Conservation (phyloP, 2,888 invertebrate species). For the Eristalinus sepulchralis region DNA sequence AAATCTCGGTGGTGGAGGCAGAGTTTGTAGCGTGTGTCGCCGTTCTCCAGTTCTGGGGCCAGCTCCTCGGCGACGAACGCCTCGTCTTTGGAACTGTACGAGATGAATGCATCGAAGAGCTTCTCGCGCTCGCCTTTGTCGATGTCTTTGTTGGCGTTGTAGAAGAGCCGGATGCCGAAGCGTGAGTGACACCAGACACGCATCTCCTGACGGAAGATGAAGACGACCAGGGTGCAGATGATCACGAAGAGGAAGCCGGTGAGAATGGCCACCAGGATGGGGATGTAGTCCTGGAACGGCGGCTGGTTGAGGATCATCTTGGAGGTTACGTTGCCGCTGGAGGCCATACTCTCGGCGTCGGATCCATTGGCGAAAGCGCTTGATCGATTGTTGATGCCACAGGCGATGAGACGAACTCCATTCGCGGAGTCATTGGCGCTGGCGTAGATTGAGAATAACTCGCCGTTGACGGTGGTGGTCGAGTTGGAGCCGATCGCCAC, state of each 20-base stretch:
- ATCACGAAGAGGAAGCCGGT: conserved; percentile 89
- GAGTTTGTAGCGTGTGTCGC: conserved; percentile 90
- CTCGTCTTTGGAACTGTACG: conserved; percentile 96
- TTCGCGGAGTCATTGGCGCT: conserved; percentile 71
- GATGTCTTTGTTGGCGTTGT: conserved; percentile 86
- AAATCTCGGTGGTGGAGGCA: conserved; percentile 96
- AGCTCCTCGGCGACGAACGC: conserved; percentile 93
- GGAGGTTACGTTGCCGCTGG: conserved; percentile 85
- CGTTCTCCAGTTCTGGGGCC: conserved; percentile 92
- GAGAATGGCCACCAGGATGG: conserved; percentile 88
- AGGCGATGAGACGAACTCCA: conserved; percentile 73
- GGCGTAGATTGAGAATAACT: conserved; percentile 75
- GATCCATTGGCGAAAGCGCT: conserved; percentile 45
- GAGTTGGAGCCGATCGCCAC: conserved; percentile 73
- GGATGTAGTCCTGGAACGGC: conserved; percentile 89
- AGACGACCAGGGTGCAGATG: conserved; percentile 88
- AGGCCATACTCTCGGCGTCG: conserved; percentile 72
- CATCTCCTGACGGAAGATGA: conserved; percentile 91
- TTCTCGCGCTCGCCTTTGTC: conserved; percentile 92
- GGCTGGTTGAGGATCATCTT: conserved; percentile 80
- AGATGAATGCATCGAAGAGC: conserved; percentile 96
- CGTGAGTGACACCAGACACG: conserved; percentile 94
- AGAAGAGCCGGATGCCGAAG: conserved; percentile 91
- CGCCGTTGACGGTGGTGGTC: conserved; percentile 62
- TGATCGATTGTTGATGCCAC: conserved; percentile 63